A percentile compares a stretch with the other conserved stretches of the same genome.
phyloP scores from a whole-genome alignment of 2,113 vertebrate species.

The Calidris pygmaea region DNA sequence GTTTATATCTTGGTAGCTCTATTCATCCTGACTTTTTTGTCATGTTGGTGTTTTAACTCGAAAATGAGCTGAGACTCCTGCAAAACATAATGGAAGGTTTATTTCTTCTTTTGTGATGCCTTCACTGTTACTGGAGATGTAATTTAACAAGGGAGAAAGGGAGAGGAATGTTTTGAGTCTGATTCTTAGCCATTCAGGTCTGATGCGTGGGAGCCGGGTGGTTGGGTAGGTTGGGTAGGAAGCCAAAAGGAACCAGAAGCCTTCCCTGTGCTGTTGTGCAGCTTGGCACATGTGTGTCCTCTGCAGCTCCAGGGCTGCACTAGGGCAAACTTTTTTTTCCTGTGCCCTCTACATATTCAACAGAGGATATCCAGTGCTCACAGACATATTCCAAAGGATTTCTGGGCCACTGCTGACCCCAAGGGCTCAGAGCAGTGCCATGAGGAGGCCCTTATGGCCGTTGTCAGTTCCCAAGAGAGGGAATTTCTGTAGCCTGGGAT shows the following conservation, averaged over 20 bases:
- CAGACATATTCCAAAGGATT: not conserved
- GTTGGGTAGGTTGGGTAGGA: not conserved
- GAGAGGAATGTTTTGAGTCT: not conserved
- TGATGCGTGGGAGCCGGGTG: not conserved
- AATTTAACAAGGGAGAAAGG: not conserved
- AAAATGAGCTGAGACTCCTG: not conserved
- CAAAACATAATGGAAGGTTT: constrained; percentile 27
- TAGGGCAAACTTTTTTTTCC: not conserved
- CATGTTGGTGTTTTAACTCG: constrained; percentile 26
- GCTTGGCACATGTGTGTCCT: not conserved
- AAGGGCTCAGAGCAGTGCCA: not conserved
- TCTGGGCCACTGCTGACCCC: not conserved
- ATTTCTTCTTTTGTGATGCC: constrained; percentile 27
- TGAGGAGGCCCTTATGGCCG: not conserved
- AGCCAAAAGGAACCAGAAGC: not conserved
- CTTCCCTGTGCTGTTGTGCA: not conserved
- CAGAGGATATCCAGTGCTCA: not conserved
- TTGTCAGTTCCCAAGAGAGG: not conserved
- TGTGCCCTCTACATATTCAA: not conserved
- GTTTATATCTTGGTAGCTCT: constrained; percentile 27
- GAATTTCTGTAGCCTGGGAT: too few relatives aligned
- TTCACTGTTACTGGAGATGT: not conserved
- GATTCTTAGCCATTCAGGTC: not conserved
- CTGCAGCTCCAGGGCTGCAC: not conserved
- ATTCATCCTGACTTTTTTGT: constrained; percentile 39